Evolutionary conservation across 2,113 vertebrate species (phyloP).

Genomic region (Ctenomys sociabilis): DNA sequence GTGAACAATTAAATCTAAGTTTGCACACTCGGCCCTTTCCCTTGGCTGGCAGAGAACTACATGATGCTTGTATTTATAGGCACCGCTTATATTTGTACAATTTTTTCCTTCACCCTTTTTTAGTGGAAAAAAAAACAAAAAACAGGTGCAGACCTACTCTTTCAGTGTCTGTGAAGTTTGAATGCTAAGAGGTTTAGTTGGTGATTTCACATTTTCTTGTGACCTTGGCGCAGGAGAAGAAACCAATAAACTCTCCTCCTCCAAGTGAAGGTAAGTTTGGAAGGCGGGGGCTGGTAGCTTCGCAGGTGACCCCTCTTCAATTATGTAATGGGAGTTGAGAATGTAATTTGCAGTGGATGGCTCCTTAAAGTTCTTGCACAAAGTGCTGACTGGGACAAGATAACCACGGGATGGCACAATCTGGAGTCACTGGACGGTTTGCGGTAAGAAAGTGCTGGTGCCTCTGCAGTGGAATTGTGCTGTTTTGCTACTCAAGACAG

Average conservation of each 20-base stretch:
- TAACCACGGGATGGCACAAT: not conserved
- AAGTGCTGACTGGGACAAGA: not conserved
- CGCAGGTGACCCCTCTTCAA: constrained; percentile 56
- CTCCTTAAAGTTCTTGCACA: not conserved
- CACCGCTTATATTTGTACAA: constrained; percentile 29
- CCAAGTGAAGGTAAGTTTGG: constrained; percentile 66
- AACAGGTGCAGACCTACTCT: constrained; percentile 58
- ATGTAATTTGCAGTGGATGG: not conserved
- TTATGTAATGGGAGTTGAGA: constrained; percentile 61
- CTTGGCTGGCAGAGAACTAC: not conserved
- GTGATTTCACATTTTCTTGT: constrained; percentile 73
- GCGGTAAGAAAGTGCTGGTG: not conserved
- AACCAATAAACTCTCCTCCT: constrained; percentile 68
- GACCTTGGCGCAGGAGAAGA: constrained; percentile 79
- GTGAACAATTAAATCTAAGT: not conserved
- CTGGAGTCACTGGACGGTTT: not conserved
- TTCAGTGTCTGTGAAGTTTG: constrained; percentile 69
- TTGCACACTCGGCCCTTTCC: not conserved
- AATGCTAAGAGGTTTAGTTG: constrained; percentile 53
- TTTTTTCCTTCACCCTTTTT: constrained; percentile 61
- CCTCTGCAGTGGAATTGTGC: not conserved
- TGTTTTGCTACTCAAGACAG: not conserved
- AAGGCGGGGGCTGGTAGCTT: constrained; percentile 41
- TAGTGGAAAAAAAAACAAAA: constrained; percentile 47
- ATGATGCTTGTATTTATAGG: constrained; percentile 57